Evolutionary conservation across 2,888 invertebrate genomes (phyloP), one percentile per base, ranked within the genome.

Genomic region (Xylocampa areola): DNA sequence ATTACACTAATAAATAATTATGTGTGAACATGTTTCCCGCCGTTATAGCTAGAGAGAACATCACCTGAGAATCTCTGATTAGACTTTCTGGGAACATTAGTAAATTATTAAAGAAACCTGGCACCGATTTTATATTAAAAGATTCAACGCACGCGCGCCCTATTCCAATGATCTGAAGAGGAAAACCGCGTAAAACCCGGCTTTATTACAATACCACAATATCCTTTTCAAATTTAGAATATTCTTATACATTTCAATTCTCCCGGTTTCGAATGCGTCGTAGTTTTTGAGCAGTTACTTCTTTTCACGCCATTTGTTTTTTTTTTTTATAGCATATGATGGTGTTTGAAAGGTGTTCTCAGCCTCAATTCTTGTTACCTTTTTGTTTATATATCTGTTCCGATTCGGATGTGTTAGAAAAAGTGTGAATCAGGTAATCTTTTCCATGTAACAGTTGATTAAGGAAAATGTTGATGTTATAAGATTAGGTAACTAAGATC

Each of bases 151-250:
- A 25, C 45, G 48, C 58, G 30, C 54, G 48, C 58, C 51, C 54
- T 64, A 14, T 79, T 81, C 81, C 73, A 54, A 67, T 53, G 66
- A 82, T 66, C 62, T 64, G 67, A 54, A 35, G 65, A 76, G 82
- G 80, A 80, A 82, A 83, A 83, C 59, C 60, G 48, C 44, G 23
- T 43, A 48, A 52, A 68, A 76, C 21, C 54, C 66, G 65, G 53
- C 57, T n/a, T 39, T 47, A 70, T 62, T 66, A 52, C 62, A 67
- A 68, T 45, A 54, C 43, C 40, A 49, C 36, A 50, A 50, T 54
- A 60, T 48, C 44, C 29, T 54, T 33, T 27, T 13, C 37, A 37
- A 14, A 54, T 50, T 61, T 50, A 27, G n/a, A 48, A 49, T 62
- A 48, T 54, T 58, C 47, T 10, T 53, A 27, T 47, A 53, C 64